Evolutionary conservation across 2,797 vertebrate species (phyloP).

Genomic region (Cichlasoma orientale): DNA sequence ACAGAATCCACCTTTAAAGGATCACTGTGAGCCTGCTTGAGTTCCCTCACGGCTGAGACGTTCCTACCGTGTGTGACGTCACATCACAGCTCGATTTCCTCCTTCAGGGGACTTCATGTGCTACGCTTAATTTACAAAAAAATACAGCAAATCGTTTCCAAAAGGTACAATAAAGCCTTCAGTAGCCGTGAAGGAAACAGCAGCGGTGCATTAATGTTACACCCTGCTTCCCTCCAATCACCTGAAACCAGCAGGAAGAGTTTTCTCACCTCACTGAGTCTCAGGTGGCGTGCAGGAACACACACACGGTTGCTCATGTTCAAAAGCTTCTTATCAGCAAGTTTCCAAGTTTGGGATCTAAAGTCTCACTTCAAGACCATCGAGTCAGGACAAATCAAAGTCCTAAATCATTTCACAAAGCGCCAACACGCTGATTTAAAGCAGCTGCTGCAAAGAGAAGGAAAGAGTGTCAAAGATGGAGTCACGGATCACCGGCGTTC

Average conservation of each 20-base stretch:
- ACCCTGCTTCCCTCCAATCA: constrained; percentile 11
- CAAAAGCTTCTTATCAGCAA: background rate
- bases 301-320: background rate
- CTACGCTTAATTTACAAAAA: background rate
- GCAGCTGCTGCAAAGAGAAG: background rate
- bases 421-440: background rate
- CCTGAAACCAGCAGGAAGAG: constrained; percentile 20
- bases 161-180: background rate
- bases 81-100: background rate
- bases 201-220: background rate
- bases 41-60: background rate
- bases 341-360: background rate
- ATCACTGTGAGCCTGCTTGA: background rate
- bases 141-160: background rate
- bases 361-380: background rate
- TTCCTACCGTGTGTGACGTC: background rate
- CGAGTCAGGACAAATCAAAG: background rate
- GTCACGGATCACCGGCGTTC: background rate
- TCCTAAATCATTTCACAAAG: background rate
- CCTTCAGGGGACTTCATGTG: background rate
- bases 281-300: background rate
- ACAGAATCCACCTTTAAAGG: background rate
- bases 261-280: constrained; percentile 2
- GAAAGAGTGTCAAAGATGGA: background rate
- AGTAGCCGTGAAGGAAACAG: background rate